Evolutionary conservation across 2,888 invertebrate species (phyloP).

Genomic region (Drosophila siamana): DNA sequence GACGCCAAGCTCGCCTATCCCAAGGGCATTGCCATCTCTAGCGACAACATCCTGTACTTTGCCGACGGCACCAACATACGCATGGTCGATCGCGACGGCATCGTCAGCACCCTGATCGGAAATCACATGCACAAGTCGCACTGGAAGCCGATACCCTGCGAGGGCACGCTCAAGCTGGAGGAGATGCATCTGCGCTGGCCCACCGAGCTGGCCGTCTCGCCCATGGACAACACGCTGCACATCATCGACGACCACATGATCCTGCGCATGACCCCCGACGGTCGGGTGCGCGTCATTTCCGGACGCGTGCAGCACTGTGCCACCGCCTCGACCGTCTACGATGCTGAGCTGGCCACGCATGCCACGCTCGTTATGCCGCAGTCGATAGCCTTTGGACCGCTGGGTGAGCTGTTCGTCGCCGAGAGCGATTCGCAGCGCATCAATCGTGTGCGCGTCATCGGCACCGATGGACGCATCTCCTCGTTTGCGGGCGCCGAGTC

Average conservation of each 20-base stretch:
- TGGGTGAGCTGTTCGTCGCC: slow-evolving; percentile 96
- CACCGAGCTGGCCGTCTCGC: slow-evolving; percentile 96
- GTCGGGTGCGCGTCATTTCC: slow-evolving; percentile 95
- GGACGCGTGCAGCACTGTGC: slow-evolving; percentile 97
- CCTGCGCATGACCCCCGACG: slow-evolving; percentile 95
- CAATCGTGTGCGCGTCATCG: slow-evolving; percentile 95
- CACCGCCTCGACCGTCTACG: slow-evolving; percentile 91
- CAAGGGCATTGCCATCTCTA: slow-evolving; percentile 97
- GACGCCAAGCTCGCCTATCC: slow-evolving; percentile 98
- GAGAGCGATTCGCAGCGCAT: slow-evolving; percentile 98
- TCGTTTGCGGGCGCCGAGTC: slow-evolving; percentile 98
- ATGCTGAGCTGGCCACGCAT: slow-evolving; percentile 95
- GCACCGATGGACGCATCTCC: slow-evolving; percentile 96
- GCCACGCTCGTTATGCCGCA: slow-evolving; percentile 97
- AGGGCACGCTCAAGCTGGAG: slow-evolving; percentile 95
- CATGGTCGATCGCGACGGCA: slow-evolving; percentile 96
- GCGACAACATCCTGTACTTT: slow-evolving; percentile 96
- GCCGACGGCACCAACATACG: slow-evolving; percentile 98
- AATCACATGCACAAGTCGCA: slow-evolving; percentile 97
- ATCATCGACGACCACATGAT: slow-evolving; percentile 99
- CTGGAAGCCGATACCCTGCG: slow-evolving; percentile 97
- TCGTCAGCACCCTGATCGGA: slow-evolving; percentile 96
- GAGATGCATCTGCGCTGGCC: slow-evolving; percentile 98
- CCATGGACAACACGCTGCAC: slow-evolving; percentile 96
- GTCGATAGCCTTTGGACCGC: slow-evolving; percentile 96